These are phyloP conservation scores for Penaeus vannamei DNA, from an alignment of 1,140 invertebrate genomes.

Conservation along the genomic window DNA sequence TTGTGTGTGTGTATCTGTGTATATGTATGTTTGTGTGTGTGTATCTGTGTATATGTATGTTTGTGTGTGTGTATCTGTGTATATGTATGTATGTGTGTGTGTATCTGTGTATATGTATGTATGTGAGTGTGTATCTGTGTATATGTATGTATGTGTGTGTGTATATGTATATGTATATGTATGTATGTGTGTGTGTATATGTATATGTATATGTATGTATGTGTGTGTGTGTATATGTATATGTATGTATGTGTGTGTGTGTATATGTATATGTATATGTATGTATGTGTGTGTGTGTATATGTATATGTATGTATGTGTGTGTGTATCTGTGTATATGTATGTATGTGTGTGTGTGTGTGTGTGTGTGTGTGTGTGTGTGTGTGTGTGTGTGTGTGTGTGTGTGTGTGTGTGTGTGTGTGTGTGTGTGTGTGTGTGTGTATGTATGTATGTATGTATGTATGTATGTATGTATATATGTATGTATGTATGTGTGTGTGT, in stretches of 20 bases:
- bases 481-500: slow-evolving; percentile 4
- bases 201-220: slow-evolving; percentile 33
- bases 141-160: not conserved
- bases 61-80: not conserved
- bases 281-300: slow-evolving; percentile 30
- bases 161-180: slow-evolving; percentile 23
- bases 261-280: slow-evolving; percentile 19
- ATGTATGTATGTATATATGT: not conserved
- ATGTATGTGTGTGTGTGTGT: not conserved
- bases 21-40: too few relatives aligned
- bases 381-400: not conserved
- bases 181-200: not conserved
- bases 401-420: not conserved
- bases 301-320: not conserved
- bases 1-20: too few relatives aligned
- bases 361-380: not conserved
- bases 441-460: slow-evolving; percentile 10
- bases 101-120: not conserved
- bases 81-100: not conserved
- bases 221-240: slow-evolving; percentile 10
- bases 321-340: not conserved
- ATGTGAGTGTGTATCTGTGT: too few relatives aligned
- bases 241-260: slow-evolving; percentile 11
- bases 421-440: not conserved
- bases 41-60: too few relatives aligned